phyloP scores from a whole-genome alignment of 1,140 invertebrate genomes.

The Sarcophaga peregrina region DNA sequence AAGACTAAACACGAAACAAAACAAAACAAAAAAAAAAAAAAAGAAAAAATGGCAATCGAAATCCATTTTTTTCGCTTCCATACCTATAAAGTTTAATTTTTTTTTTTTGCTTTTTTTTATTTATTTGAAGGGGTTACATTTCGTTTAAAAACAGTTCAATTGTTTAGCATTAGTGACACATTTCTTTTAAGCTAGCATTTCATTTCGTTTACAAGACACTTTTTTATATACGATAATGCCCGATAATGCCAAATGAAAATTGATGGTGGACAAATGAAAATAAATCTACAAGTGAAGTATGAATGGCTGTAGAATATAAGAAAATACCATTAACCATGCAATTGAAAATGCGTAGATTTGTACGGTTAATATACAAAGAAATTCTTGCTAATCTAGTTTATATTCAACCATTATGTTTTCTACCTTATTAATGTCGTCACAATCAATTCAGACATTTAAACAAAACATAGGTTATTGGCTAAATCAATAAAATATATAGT shows the following conservation, averaged over 20 bases:
- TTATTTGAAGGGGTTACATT: not conserved
- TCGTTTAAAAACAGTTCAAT: conserved; percentile 12
- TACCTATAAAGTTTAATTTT: not conserved
- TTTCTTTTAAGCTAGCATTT: not conserved
- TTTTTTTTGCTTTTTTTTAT: not conserved
- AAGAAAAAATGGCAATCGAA: not conserved
- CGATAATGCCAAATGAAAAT: not conserved
- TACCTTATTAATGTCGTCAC: not conserved
- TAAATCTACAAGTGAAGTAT: conserved; percentile 11
- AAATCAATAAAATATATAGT: too few relatives aligned
- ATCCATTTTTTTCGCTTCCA: not conserved
- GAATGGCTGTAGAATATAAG: not conserved
- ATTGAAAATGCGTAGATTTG: conserved; percentile 10
- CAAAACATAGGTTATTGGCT: too few relatives aligned
- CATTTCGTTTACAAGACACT: not conserved
- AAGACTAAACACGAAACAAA: too few relatives aligned
- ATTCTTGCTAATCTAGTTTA: not conserved
- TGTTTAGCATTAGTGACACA: conserved; percentile 16
- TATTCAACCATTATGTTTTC: conserved; percentile 4
- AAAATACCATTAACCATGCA: not conserved
- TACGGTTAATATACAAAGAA: not conserved
- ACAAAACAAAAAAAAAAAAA: not conserved
- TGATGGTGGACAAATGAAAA: conserved; percentile 9
- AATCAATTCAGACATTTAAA: not conserved
- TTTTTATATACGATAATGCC: not conserved